Evolutionary conservation across 2,797 vertebrate genomes (phyloP), one percentile per base, ranked within the genome.

Genomic region (Onychomys torridus): DNA sequence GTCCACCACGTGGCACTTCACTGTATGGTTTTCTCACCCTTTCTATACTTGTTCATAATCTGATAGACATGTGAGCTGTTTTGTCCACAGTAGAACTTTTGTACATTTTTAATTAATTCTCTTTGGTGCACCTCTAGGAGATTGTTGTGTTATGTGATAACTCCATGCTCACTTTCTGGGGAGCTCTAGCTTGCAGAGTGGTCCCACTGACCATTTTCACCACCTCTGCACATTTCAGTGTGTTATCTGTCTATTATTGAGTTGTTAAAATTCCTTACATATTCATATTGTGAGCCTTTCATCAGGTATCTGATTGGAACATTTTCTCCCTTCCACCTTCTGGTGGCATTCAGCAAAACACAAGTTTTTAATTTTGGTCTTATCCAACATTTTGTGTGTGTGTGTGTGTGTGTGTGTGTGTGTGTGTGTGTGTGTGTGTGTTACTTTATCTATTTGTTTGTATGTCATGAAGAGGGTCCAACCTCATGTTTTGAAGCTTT

Each of bases 311-410:
- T 65, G 61, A 61, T 57, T 90, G 63, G 59, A 76, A 86, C 6
- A 73, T 52, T 55, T 63, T 73, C 71, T 91, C 85, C 13, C 78
- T 91, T 63, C 49, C 34, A 37, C 7, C 73, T 85, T 81, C 61
- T 87, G 37, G 73, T 34, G 77, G 55, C 19, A 32, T 57, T 55
- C 65, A 67, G 7, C 78, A 78, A 91, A 65, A 16, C 13, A 34
- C 16, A 43, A 71, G 37, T 52, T 95, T 93, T 94, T 91, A 52
- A 37, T 89, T 85, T 95, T 83, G n/a, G 32, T 73, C 14, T 78
- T 83, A 6, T 3, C 3, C 6, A 75, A 34, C 14, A 2, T 81
- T 19, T 55, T 55, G 0, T 52, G 29, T 77, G 29, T 34, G 32
- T 78, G 77, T 79, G 77, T 55, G 77, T n/a, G 76, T 52, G n/a